These are phyloP conservation scores for Gadus chalcogrammus DNA, from an alignment of 2,113 vertebrate genomes.

Conservation along the genomic window DNA sequence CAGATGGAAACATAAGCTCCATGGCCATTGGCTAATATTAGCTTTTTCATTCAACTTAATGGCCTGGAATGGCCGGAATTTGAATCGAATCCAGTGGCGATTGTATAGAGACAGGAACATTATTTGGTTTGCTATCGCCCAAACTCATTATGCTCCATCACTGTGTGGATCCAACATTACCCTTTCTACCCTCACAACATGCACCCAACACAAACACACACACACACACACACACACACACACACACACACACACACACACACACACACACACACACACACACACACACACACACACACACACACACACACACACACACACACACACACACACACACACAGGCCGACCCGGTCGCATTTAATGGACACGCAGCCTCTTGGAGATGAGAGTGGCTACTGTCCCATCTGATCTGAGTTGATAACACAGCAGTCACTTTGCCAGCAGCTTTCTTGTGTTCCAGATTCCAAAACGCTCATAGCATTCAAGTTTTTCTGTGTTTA, in stretches of 20 bases:
- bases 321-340: no score
- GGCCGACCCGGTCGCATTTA: background rate
- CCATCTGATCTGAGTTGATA: conserved; percentile 28
- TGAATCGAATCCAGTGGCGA: background rate
- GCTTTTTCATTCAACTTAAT: background rate
- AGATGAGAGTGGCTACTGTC: conserved; percentile 13
- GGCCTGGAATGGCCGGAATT: background rate
- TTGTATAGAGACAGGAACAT: background rate
- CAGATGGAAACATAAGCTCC: background rate
- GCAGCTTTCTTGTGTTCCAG: conserved; percentile 30
- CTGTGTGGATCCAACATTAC: background rate
- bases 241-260: no score
- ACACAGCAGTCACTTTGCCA: conserved; percentile 28
- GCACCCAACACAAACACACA: no score
- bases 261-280: no score
- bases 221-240: no score
- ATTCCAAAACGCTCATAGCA: conserved; percentile 43
- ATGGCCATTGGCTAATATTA: background rate
- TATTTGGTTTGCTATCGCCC: background rate
- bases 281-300: no score
- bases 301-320: no score
- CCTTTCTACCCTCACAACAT: background rate
- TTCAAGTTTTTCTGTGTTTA: conserved; percentile 35
- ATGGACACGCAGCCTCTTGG: background rate
- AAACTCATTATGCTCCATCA: background rate